Conservation (phyloP, 2,113 vertebrate species). For the Alethe castanea region DNA sequence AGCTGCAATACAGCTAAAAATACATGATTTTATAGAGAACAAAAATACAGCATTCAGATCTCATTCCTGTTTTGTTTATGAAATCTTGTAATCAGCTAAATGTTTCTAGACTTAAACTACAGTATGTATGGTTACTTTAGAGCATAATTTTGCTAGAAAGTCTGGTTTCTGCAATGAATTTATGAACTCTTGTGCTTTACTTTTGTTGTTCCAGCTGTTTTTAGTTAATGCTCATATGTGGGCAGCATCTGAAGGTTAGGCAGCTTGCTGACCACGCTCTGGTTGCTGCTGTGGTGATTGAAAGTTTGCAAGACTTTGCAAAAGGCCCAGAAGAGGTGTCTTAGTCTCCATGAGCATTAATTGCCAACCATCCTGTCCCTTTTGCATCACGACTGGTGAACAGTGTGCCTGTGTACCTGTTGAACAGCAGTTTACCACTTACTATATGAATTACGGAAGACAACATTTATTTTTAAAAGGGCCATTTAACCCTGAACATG, state of each 20-base stretch:
- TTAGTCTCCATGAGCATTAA: background rate
- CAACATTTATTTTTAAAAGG: background rate
- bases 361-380: background rate
- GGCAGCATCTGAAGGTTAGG: background rate
- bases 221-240: background rate
- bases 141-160: background rate
- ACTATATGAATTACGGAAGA: background rate
- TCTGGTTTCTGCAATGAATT: background rate
- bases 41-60: background rate
- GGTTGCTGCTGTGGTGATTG: background rate
- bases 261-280: background rate
- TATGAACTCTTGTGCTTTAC: background rate
- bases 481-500: rapidly evolving
- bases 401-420: background rate
- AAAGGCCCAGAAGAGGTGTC: background rate
- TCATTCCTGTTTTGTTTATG: background rate
- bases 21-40: background rate
- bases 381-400: background rate
- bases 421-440: background rate
- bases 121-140: background rate
- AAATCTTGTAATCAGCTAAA: background rate
- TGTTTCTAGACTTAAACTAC: background rate
- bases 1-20: background rate
- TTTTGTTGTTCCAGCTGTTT: background rate
- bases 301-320: background rate